Evolutionary conservation across 2,113 vertebrate genomes (phyloP).

Genomic region (Antigone vipio): DNA sequence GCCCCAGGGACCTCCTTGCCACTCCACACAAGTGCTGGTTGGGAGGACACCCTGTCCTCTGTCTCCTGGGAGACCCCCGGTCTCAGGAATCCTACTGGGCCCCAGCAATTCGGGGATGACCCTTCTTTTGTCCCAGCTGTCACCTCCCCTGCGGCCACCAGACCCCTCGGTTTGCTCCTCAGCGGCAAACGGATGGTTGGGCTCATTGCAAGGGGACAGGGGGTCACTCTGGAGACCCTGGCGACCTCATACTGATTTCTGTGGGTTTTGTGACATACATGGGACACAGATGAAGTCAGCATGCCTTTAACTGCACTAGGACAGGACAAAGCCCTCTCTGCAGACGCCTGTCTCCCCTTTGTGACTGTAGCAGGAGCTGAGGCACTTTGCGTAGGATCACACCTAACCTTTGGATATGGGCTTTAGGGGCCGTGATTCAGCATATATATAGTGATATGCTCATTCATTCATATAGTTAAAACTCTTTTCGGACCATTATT

Average conservation of each 20-base stretch:
- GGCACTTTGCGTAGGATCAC: not conserved
- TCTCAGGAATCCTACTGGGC: not conserved
- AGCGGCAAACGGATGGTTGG: not conserved
- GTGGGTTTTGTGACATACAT: not conserved
- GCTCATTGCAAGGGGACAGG: not conserved
- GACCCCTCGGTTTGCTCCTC: not conserved
- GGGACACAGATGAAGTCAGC: not conserved
- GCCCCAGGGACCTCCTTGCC: not conserved
- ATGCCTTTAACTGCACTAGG: not conserved
- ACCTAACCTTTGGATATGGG: not conserved
- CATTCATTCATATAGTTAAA: not conserved
- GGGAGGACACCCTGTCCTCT: not conserved
- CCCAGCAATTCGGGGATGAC: not conserved
- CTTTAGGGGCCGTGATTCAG: not conserved
- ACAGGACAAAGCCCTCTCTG: not conserved
- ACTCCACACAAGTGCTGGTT: fast-evolving
- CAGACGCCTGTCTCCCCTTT: not conserved
- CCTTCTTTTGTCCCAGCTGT: not conserved
- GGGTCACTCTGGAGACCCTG: not conserved
- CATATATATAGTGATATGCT: not conserved
- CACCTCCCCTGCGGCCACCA: not conserved
- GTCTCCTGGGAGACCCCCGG: not conserved
- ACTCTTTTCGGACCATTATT: not conserved
- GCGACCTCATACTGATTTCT: not conserved
- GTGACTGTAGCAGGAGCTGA: not conserved